Evolutionary conservation across 2,888 invertebrate genomes (phyloP).

Genomic region (Lypha dubia): DNA sequence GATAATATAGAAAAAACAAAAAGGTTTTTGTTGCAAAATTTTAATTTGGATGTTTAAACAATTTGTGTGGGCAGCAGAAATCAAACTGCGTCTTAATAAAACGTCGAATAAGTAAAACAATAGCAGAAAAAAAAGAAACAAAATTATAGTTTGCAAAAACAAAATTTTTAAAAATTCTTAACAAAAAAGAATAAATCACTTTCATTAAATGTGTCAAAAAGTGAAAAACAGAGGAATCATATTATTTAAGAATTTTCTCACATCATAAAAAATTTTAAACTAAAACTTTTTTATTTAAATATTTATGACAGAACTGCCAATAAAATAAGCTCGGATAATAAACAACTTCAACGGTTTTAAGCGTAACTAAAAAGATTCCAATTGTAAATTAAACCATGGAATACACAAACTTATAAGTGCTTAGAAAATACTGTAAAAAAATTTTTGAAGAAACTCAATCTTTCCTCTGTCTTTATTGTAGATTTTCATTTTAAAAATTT

Average conservation of each 20-base stretch:
- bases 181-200: slow-evolving; percentile 55
- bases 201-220: slow-evolving; percentile 46
- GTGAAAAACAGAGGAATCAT: background rate
- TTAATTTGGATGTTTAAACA: background rate
- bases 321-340: background rate
- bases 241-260: slow-evolving; percentile 3
- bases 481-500: background rate
- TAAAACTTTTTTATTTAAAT: background rate
- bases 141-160: slow-evolving; percentile 2
- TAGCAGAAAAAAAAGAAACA: too few species aligned
- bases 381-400: background rate
- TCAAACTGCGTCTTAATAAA: slow-evolving; percentile 4
- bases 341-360: slow-evolving; percentile 7
- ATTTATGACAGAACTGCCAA: background rate
- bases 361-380: background rate
- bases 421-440: background rate
- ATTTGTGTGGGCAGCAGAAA: slow-evolving; percentile 19
- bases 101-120: background rate
- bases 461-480: background rate
- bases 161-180: background rate
- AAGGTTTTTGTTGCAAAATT: background rate
- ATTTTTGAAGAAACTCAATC: too few species aligned
- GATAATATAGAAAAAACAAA: background rate
- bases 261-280: background rate
- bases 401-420: background rate